These are phyloP conservation scores for Eurytoma adleriae DNA, from an alignment of 2,888 invertebrate genomes.

Conservation along the genomic window DNA sequence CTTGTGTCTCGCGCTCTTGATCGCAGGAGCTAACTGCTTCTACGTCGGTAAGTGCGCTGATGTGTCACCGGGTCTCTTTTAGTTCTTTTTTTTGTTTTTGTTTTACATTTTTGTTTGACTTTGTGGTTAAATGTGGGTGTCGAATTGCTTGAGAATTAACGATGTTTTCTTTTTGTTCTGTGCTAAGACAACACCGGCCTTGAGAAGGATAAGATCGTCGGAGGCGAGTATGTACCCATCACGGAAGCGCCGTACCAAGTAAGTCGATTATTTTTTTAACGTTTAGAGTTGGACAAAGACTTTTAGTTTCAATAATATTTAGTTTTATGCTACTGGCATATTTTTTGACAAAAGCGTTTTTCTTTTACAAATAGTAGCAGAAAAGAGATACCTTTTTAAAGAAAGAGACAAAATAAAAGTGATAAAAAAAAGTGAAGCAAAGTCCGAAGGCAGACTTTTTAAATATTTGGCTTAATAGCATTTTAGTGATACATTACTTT, in stretches of 20 bases:
- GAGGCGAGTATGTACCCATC: slow-evolving; percentile 44
- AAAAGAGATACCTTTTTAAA: too few species aligned
- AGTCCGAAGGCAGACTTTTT: too few species aligned
- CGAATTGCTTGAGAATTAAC: neutral
- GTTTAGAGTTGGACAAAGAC: neutral
- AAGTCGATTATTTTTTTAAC: slow-evolving; percentile 22
- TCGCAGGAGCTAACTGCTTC: slow-evolving; percentile 41
- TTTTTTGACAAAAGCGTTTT: neutral
- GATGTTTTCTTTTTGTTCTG: neutral
- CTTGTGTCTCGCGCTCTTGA: slow-evolving; percentile 36
- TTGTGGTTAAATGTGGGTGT: neutral
- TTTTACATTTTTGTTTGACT: neutral
- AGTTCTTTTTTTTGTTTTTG: slow-evolving; percentile 8
- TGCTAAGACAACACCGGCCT: slow-evolving; percentile 17
- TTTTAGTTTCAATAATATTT: too few species aligned
- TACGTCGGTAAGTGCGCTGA: slow-evolving; percentile 35
- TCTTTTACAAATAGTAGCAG: too few species aligned
- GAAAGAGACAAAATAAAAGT: too few species aligned
- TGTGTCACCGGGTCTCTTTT: too few species aligned
- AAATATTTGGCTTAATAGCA: too few species aligned
- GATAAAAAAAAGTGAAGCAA: too few species aligned
- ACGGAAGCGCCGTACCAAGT: slow-evolving; percentile 52
- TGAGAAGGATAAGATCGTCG: slow-evolving; percentile 50
- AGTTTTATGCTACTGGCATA: neutral
- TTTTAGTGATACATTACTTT: neutral